Base-by-base conservation (phyloP, 2,888 invertebrate genomes). In the Romanomermis culicivorax region DNA sequence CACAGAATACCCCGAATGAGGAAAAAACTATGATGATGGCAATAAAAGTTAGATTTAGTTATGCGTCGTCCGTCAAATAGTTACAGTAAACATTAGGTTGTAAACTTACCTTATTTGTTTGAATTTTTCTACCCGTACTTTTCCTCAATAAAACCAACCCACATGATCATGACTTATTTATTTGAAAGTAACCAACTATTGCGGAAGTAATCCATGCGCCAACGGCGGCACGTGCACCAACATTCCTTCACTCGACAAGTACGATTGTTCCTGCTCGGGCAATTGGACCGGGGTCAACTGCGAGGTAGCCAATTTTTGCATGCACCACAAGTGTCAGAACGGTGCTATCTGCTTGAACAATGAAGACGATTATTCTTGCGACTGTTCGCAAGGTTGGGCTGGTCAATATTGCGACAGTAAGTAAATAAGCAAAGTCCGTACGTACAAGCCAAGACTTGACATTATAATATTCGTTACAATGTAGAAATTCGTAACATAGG, bases 231-330 rank as follows among this genome's bases (percentile, higher is more conserved):
- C 25, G 27, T 55, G 55, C 20, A 20, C 17, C 11, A 55, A 51
- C n/a, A 14, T 55, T 51, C 51, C 43, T 2, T 51, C 43, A 7
- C 20, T 49, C 1, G 52, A 29, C 17, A 26, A n/a, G 20, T 55
- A 30, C 48, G 24, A 26, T 25, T 56, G 56, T 51, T 11, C 20
- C 17, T 56, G 56, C 51, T 25, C 50, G 1, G 23, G 2, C 25
- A 47, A 43, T 3, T 56, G 26, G 54, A 54, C 56, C 29, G 56
- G 56, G 23, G 23, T 49, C 20, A 50, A 43, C 25, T 55, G 55
- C 27, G 52, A 51, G 4, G 24, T 48, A 47, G 2, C 4, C 2
- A 55, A 55, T 36, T 42, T 42, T 27, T 55, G 55, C 27, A 20
- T 24, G 29, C 23, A 42, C 4, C 51, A 55, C 55, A 27, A 26